A percentile compares a stretch with the other conserved stretches of the same genome.
phyloP scores from a whole-genome alignment of 2,888 invertebrate species.

The Exephanes ischioxanthus region DNA sequence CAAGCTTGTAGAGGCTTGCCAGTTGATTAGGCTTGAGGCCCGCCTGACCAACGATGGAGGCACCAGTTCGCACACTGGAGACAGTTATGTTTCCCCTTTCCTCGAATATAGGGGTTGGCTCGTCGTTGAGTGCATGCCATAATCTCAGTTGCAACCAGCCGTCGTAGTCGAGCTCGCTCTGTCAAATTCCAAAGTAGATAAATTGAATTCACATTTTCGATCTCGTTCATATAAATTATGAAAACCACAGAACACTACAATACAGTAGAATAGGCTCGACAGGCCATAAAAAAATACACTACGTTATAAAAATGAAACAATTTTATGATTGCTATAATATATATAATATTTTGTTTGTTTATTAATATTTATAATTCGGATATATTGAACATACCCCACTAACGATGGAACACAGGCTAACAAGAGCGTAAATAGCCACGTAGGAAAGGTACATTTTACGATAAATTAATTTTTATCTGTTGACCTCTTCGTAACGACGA shows the following conservation, averaged over 20 bases:
- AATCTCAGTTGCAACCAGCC: constrained; percentile 90
- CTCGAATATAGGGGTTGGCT: constrained; percentile 86
- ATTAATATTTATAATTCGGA: background rate
- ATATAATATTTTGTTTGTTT: background rate
- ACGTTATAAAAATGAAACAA: background rate
- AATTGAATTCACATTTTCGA: background rate
- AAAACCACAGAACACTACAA: background rate
- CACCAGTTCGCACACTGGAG: constrained; percentile 89
- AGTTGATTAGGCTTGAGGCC: constrained; percentile 87
- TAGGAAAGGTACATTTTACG: constrained; percentile 68
- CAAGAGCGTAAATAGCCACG: constrained; percentile 65
- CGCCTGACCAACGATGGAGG: constrained; percentile 88
- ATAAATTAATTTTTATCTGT: constrained; percentile 26
- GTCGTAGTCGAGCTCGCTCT: constrained; percentile 90
- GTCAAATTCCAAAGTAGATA: constrained; percentile 63
- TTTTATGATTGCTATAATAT: background rate
- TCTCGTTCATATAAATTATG: background rate
- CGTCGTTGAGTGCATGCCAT: constrained; percentile 88
- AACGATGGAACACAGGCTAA: constrained; percentile 61
- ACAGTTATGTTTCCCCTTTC: constrained; percentile 90
- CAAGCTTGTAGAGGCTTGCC: constrained; percentile 87
- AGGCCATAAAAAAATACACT: background rate
- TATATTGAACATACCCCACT: constrained; percentile 68
- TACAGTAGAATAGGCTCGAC: background rate
- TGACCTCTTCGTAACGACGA: constrained; percentile 9